Evolutionary conservation across 2,113 vertebrate species (phyloP).

Genomic region (Muscicapa adusta): DNA sequence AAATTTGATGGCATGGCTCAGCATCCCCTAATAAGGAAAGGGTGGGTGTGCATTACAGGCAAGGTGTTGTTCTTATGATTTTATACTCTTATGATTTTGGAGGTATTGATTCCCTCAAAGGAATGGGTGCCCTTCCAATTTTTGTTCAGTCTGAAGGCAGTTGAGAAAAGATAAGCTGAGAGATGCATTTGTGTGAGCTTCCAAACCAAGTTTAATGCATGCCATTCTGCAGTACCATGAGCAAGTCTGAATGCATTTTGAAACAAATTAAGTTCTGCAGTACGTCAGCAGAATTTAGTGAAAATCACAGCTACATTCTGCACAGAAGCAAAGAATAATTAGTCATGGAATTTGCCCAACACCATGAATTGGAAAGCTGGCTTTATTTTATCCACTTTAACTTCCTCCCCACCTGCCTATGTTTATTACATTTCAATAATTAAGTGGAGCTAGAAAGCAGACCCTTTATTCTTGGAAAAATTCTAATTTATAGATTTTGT

Average conservation of each 20-base stretch:
- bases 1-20: not conserved
- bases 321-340: not conserved
- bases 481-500: not conserved
- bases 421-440: not conserved
- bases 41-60: not conserved
- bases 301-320: not conserved
- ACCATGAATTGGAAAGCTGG: not conserved
- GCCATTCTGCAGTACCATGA: not conserved
- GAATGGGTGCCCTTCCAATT: not conserved
- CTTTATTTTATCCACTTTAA: not conserved
- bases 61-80: not conserved
- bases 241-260: not conserved
- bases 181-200: not conserved
- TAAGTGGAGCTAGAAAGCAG: not conserved
- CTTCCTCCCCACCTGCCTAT: not conserved
- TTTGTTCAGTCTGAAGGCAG: not conserved
- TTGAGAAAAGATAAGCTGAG: rapidly evolving
- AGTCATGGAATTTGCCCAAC: not conserved
- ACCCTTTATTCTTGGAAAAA: not conserved
- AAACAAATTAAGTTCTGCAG: not conserved
- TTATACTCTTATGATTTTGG: not conserved
- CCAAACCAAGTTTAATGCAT: not conserved
- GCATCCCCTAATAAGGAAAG: not conserved
- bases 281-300: not conserved
- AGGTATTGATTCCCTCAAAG: not conserved